Evolutionary conservation across 2,113 vertebrate species (phyloP).

Genomic region (Porphyrio hochstetteri): DNA sequence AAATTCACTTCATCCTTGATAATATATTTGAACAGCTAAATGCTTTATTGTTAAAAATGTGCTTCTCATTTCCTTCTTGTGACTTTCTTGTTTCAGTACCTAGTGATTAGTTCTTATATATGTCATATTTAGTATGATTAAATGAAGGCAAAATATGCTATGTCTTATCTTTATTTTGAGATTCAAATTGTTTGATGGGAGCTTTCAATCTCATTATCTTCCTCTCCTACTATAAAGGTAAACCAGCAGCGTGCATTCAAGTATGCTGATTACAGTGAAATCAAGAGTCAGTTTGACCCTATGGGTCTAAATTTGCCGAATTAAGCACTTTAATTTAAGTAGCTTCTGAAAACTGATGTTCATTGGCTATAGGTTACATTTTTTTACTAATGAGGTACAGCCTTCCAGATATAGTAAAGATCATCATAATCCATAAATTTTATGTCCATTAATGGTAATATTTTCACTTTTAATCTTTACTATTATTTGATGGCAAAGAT

Average conservation of each 20-base stretch:
- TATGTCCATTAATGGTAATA: conserved; percentile 61
- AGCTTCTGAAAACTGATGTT: not conserved
- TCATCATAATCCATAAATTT: conserved; percentile 62
- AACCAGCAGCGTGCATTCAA: not conserved
- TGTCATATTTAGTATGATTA: not conserved
- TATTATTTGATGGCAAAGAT: conserved; percentile 66
- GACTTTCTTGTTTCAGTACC: not conserved
- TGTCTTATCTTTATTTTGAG: not conserved
- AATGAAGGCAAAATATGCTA: not conserved
- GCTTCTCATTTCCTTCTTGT: not conserved
- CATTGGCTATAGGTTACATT: not conserved
- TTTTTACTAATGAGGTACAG: not conserved
- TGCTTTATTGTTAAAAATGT: not conserved
- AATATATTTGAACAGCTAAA: not conserved
- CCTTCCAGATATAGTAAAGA: conserved; percentile 22
- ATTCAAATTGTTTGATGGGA: not conserved
- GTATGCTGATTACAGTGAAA: not conserved
- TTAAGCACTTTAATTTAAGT: not conserved
- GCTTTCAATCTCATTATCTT: not conserved
- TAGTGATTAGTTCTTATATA: not conserved
- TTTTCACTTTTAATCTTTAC: conserved; percentile 68
- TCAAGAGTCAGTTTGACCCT: not conserved
- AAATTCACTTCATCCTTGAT: not conserved
- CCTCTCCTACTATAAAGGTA: not conserved
- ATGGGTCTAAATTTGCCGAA: not conserved